Conservation (phyloP, 2,888 invertebrate species). For the Cordilura impudica region DNA sequence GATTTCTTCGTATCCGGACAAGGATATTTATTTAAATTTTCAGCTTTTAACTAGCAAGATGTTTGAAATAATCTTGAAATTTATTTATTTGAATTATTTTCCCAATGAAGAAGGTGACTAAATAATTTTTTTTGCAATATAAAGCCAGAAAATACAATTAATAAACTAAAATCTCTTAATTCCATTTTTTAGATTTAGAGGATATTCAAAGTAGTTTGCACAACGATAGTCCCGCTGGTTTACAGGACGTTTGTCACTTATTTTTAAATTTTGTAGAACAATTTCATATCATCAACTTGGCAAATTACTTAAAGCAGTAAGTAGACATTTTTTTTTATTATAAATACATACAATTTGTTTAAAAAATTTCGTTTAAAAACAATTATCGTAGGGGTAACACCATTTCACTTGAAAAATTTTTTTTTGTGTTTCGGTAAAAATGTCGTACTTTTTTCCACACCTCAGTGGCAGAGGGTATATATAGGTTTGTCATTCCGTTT, state of each 20-base stretch:
- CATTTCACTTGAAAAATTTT: no score
- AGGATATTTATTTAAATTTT: slow-evolving; percentile 72
- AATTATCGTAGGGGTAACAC: no score
- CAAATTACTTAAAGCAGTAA: slow-evolving; percentile 70
- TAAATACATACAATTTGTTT: no score
- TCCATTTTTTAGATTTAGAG: slow-evolving; percentile 70
- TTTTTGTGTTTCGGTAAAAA: no score
- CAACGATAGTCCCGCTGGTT: slow-evolving; percentile 65
- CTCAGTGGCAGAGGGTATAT: no score
- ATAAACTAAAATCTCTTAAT: not conserved
- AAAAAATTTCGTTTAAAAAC: no score
- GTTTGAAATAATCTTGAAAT: slow-evolving; percentile 84
- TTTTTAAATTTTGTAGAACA: slow-evolving; percentile 70
- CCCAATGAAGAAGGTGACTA: slow-evolving; percentile 72
- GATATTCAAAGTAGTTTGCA: slow-evolving; percentile 73
- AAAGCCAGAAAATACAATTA: not conserved
- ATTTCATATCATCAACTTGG: slow-evolving; percentile 73
- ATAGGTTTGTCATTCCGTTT: no score
- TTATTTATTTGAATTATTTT: slow-evolving; percentile 82
- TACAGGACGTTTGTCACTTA: slow-evolving; percentile 66
- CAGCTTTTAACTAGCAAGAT: slow-evolving; percentile 78
- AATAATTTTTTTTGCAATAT: not conserved
- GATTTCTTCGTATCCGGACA: slow-evolving; percentile 77
- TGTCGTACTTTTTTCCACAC: no score
- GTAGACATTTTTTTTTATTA: not conserved